Conservation (phyloP, 2,113 vertebrate species). For the Engraulis encrasicolus region DNA sequence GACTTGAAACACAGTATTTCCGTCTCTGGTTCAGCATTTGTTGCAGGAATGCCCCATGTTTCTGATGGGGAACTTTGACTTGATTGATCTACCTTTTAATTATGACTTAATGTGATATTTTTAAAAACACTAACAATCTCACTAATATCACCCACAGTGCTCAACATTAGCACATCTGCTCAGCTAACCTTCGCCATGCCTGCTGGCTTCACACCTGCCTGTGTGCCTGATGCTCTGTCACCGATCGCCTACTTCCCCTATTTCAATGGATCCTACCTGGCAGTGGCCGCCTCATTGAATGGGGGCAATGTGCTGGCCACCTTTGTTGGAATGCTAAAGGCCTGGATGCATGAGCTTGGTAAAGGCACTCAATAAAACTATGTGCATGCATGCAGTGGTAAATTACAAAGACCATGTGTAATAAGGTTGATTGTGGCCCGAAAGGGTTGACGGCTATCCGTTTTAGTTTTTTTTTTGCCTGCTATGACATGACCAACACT, state of each 20-base stretch:
- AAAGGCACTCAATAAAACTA: conserved; percentile 30
- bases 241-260: conserved; percentile 87
- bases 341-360: conserved; percentile 91
- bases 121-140: neutral
- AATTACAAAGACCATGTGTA: neutral
- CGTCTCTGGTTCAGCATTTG: too few species aligned
- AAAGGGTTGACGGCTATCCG: too few species aligned
- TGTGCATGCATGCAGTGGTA: neutral
- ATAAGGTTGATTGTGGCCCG: neutral
- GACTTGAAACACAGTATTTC: too few species aligned
- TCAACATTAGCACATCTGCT: conserved; percentile 94
- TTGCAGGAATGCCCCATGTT: too few species aligned
- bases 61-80: too few species aligned
- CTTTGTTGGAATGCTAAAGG: conserved; percentile 84
- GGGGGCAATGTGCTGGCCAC: conserved; percentile 89
- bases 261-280: conserved; percentile 83
- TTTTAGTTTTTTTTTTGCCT: too few species aligned
- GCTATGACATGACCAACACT: too few species aligned
- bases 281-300: conserved; percentile 91
- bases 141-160: conserved; percentile 69
- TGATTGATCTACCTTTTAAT: neutral
- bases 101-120: neutral
- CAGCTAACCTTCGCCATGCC: conserved; percentile 88
- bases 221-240: conserved; percentile 74
- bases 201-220: conserved; percentile 79